Percentiles rank a stretch among this genome's conserved stretches.
Evolutionary conservation across 2,888 invertebrate species (phyloP).

Genomic region (Alloplasta piceator): DNA sequence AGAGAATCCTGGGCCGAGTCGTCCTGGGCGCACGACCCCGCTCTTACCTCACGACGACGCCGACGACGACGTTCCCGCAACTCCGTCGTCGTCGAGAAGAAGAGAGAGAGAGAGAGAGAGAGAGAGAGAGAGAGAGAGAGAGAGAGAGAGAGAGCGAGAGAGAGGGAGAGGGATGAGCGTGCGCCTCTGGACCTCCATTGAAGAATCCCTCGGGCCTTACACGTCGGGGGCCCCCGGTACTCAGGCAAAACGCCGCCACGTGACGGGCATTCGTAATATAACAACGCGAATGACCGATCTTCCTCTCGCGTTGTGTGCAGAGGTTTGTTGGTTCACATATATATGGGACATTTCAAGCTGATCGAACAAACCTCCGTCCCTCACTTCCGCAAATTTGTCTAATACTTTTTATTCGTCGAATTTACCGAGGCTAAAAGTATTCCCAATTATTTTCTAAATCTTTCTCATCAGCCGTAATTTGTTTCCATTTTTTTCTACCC

Average conservation of each 20-base stretch:
- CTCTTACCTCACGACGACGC: slow-evolving; percentile 56
- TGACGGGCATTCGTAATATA: slow-evolving; percentile 78
- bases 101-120: slow-evolving; percentile 37
- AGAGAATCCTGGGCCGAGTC: slow-evolving; percentile 40
- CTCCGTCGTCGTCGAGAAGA: slow-evolving; percentile 34
- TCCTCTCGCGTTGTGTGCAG: slow-evolving; percentile 17
- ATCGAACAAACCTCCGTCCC: no score
- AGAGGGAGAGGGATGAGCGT: slow-evolving; percentile 43
- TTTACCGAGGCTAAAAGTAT: no score
- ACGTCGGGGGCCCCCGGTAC: slow-evolving; percentile 68
- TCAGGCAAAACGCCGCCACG: slow-evolving; percentile 79
- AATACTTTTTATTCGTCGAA: no score
- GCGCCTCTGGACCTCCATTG: slow-evolving; percentile 65
- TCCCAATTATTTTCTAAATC: no score
- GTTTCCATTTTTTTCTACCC: no score
- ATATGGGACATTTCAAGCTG: no score
- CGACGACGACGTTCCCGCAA: slow-evolving; percentile 23
- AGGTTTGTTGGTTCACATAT: no score
- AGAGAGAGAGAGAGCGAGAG: slow-evolving; percentile 31
- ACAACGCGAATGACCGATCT: slow-evolving; percentile 65
- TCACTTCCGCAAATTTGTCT: no score
- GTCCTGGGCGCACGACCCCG: slow-evolving; percentile 60
- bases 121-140: slow-evolving; percentile 42
- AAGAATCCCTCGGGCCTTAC: slow-evolving; percentile 65
- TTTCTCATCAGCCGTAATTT: no score